Evolutionary conservation across 2,797 vertebrate genomes (phyloP).

Genomic region (Danio tinwini): DNA sequence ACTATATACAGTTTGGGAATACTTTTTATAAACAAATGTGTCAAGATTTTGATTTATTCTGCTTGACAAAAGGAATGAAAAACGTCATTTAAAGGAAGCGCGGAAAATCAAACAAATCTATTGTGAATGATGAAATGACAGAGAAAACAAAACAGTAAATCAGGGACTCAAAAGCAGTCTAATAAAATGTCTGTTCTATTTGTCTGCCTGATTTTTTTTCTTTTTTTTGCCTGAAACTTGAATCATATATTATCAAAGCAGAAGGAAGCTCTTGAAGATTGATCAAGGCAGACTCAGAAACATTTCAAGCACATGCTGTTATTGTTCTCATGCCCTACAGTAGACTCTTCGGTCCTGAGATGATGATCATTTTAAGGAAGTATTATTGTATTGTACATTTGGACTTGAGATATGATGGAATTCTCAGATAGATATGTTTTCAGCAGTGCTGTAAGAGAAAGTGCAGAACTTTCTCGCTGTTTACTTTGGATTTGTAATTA

Average conservation of each 20-base stretch:
- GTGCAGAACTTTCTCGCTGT: not conserved
- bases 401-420: not conserved
- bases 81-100: constrained; percentile 22
- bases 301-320: constrained; percentile 15
- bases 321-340: constrained; percentile 18
- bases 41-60: constrained; percentile 16
- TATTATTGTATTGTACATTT: constrained; percentile 12
- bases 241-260: constrained; percentile 39
- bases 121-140: constrained; percentile 44
- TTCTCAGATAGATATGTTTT: constrained; percentile 1
- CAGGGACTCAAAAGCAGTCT: constrained; percentile 29
- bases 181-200: constrained; percentile 33
- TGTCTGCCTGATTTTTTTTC: not conserved
- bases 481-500: not conserved
- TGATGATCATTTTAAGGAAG: not conserved
- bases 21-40: not conserved
- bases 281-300: constrained; percentile 35
- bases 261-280: constrained; percentile 19
- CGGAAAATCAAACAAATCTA: constrained; percentile 38
- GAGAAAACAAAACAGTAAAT: constrained; percentile 43
- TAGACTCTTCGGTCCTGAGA: not conserved
- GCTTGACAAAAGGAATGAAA: constrained; percentile 6
- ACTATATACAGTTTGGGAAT: not conserved
- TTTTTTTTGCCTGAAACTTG: constrained; percentile 14
- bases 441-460: not conserved